A percentile compares a stretch with the other conserved stretches of the same genome.
These are phyloP conservation scores for Odontophorus gujanensis DNA, from an alignment of 2,113 vertebrate genomes.

Conservation along the genomic window DNA sequence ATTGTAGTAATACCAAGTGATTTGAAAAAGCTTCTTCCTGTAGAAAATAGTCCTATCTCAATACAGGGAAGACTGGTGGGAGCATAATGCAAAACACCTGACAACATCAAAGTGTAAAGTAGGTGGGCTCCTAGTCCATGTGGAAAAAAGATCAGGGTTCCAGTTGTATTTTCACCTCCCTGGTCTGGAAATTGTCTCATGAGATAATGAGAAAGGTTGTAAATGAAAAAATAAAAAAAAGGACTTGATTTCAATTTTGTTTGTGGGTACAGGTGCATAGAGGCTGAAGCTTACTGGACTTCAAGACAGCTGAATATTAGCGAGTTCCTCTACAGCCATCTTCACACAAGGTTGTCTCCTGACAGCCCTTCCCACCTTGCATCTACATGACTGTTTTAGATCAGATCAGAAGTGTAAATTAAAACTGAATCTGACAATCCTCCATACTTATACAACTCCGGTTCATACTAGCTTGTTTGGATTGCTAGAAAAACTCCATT, in stretches of 20 bases:
- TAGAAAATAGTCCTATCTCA: not conserved
- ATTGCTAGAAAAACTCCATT: not conserved
- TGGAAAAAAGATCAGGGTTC: not conserved
- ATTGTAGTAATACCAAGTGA: not conserved
- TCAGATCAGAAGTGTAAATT: not conserved
- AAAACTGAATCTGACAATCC: not conserved
- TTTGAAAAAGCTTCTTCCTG: not conserved
- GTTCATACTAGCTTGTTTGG: not conserved
- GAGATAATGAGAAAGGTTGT: not conserved
- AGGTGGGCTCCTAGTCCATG: not conserved
- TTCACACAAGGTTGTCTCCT: not conserved
- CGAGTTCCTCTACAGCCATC: not conserved
- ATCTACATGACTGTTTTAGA: not conserved
- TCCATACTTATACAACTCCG: not conserved
- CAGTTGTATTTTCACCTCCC: slow-evolving; percentile 12
- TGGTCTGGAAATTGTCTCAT: not conserved
- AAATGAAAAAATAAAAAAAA: not conserved
- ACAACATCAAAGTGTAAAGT: slow-evolving; percentile 12
- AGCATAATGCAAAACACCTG: not conserved
- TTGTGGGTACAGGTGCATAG: not conserved
- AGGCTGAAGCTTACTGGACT: not conserved
- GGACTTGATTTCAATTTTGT: not conserved
- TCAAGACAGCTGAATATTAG: not conserved
- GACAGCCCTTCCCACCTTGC: not conserved
- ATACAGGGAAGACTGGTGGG: not conserved